Conservation (phyloP, 2,113 vertebrate species). For the Myotis lucifugus region DNA sequence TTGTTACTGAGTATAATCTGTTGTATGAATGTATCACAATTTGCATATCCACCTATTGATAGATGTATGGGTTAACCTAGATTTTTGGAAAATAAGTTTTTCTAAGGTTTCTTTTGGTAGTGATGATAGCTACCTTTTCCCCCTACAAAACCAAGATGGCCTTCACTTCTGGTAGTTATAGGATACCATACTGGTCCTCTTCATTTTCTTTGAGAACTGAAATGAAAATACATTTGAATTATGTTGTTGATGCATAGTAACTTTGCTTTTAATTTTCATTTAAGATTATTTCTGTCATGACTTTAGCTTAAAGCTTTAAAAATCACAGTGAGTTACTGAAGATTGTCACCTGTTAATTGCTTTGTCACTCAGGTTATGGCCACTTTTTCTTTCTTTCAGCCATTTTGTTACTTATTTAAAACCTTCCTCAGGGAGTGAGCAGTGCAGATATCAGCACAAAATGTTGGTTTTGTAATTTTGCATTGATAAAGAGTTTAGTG, state of each 20-base stretch:
- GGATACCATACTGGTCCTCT: not conserved
- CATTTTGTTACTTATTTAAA: slow-evolving; percentile 41
- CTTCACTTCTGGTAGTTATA: slow-evolving; percentile 3
- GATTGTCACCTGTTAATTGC: not conserved
- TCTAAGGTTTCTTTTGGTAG: not conserved
- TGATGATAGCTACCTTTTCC: not conserved
- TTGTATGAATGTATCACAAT: not conserved
- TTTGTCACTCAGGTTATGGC: not conserved
- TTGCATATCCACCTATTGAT: not conserved
- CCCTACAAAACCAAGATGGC: not conserved
- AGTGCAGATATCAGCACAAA: not conserved
- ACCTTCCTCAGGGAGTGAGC: not conserved
- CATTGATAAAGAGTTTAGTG: slow-evolving; percentile 19
- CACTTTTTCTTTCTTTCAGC: slow-evolving; percentile 42
- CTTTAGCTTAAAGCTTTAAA: slow-evolving; percentile 38
- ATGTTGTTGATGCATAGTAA: not conserved
- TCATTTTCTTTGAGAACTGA: slow-evolving; percentile 21
- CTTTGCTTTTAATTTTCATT: slow-evolving; percentile 39
- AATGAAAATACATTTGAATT: slow-evolving; percentile 14
- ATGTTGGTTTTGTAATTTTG: slow-evolving; percentile 30
- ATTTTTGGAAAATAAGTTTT: not conserved
- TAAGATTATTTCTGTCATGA: slow-evolving; percentile 20
- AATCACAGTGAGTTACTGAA: slow-evolving; percentile 20
- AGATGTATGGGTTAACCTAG: slow-evolving; percentile 2
- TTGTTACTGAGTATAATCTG: not conserved